Base-by-base conservation (phyloP, 2,113 vertebrate genomes). In the Pagrus major region DNA sequence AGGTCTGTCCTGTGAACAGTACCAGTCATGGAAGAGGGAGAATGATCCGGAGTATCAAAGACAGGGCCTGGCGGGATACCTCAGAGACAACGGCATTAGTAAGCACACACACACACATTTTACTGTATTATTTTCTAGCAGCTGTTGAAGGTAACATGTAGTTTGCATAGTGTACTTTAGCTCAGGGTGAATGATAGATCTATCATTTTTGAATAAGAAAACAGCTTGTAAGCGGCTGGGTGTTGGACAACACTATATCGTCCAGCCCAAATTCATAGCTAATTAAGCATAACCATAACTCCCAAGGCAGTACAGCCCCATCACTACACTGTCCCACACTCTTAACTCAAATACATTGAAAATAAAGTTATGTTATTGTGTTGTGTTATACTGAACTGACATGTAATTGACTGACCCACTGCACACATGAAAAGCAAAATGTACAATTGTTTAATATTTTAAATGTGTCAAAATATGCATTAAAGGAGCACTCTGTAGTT, bases 11-110 rank as follows among this genome's bases (percentile, higher is more conserved):
- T 98, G 97, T 73, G 97, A 98, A 29, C 96, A 95, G 47, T 97
- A 96, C 87, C 96, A 97, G 94, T 94, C 91, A 11, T 97, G 96
- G 97, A 97, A 97, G 88, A 87, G 96, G 63, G 96, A 95, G 90
- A 97, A 97, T 4, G 97, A 97, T 83, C 96, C 97, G 0, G 96
- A 97, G 78, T 97, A 97, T 78, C 97, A 97, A 90, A 96, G 93
- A 6, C 96, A 97, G 81, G 97, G 97, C 21, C 88, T 97, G 83
- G 96, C 97, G 0, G 95, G 96, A 74, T 97, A 97, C 71, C 95
- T 98, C 66, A 90, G 95, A 66, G 97, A 97, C 89, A 97, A 97
- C 3, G 96, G 97, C 78, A 97, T 98, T 68, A 96, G 97, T 97
- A 80, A 96, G 95, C 71, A 3, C 9, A 3, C 56, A 11, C 21